A percentile compares a stretch with the other conserved stretches of the same genome.
Evolutionary conservation across 2,888 invertebrate species (phyloP).

Genomic region (Dascillus cervinus): DNA sequence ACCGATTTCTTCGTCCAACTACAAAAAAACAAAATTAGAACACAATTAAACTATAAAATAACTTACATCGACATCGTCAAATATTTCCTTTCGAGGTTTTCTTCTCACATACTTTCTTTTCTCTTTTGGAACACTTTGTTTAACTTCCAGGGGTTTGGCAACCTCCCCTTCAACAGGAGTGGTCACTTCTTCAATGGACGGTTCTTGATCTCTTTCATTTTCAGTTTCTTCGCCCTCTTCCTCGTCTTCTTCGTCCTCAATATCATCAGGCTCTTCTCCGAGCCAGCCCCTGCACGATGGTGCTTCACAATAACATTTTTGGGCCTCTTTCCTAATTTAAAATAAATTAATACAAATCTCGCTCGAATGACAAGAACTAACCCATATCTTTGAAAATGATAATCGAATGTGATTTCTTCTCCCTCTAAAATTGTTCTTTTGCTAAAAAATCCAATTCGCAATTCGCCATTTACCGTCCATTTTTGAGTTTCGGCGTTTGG

Average conservation of each 20-base stretch:
- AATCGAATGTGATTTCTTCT: slow-evolving; percentile 98
- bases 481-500: slow-evolving; percentile 99
- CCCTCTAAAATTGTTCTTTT: slow-evolving; percentile 71
- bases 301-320: slow-evolving; percentile 91
- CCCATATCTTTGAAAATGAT: slow-evolving; percentile 96
- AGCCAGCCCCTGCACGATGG: slow-evolving; percentile 90
- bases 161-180: slow-evolving; percentile 11
- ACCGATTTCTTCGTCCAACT: slow-evolving; percentile 86
- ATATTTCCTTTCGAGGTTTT: slow-evolving; percentile 41
- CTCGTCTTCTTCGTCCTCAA: slow-evolving; percentile 52
- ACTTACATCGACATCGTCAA: slow-evolving; percentile 58
- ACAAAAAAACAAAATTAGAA: slow-evolving; percentile 21
- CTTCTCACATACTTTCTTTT: slow-evolving; percentile 20
- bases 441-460: slow-evolving; percentile 96
- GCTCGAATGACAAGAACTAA: slow-evolving; percentile 38
- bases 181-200: slow-evolving; percentile 18
- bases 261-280: slow-evolving; percentile 77
- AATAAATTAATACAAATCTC: slow-evolving; percentile 4
- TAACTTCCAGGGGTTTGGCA: slow-evolving; percentile 25
- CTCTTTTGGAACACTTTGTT: slow-evolving; percentile 34
- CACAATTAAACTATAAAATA: slow-evolving; percentile 1
- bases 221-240: slow-evolving; percentile 41
- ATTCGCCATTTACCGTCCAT: slow-evolving; percentile 88
- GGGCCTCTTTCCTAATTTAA: slow-evolving; percentile 77
- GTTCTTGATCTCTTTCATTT: slow-evolving; percentile 14